Percentiles rank a stretch among this genome's conserved stretches.
These are phyloP conservation scores for Galerucella calmariensis DNA, from an alignment of 2,888 invertebrate species.

Conservation along the genomic window DNA sequence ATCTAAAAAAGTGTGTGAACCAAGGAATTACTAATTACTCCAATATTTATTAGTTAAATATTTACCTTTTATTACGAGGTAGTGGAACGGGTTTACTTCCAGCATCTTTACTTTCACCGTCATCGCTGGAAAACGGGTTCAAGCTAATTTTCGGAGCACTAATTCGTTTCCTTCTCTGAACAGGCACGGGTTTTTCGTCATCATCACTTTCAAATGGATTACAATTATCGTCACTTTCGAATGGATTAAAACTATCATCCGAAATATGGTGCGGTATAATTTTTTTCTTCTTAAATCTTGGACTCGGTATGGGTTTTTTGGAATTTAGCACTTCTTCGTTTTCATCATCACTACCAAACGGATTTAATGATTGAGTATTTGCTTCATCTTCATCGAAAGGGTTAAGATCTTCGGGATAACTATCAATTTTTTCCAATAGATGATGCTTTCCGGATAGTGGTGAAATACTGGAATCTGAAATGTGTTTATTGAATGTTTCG, in stretches of 20 bases:
- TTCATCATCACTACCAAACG: slow-evolving; percentile 58
- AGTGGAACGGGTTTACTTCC: slow-evolving; percentile 63
- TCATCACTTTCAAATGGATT: slow-evolving; percentile 73
- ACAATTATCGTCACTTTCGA: slow-evolving; percentile 67
- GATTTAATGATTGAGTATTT: slow-evolving; percentile 30
- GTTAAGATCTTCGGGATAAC: slow-evolving; percentile 82
- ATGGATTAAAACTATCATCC: slow-evolving; percentile 74
- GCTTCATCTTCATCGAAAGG: slow-evolving; percentile 81
- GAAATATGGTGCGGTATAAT: slow-evolving; percentile 52
- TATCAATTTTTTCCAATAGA: slow-evolving; percentile 37
- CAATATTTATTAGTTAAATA: no score
- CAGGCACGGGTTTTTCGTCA: slow-evolving; percentile 45
- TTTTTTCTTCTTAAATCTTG: slow-evolving; percentile 35
- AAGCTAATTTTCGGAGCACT: slow-evolving; percentile 61
- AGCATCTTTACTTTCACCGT: slow-evolving; percentile 67
- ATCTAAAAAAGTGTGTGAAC: no score
- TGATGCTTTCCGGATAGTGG: slow-evolving; percentile 23
- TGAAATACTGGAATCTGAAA: slow-evolving; percentile 3
- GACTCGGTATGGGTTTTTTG: slow-evolving; percentile 47
- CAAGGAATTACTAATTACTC: no score
- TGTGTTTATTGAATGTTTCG: slow-evolving; percentile 3
- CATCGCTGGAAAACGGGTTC: slow-evolving; percentile 76
- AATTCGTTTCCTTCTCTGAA: slow-evolving; percentile 39
- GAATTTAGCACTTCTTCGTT: slow-evolving; percentile 53
- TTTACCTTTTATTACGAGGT: slow-evolving; percentile 65